Evolutionary conservation across 2,888 invertebrate species (phyloP).

Genomic region (Trisateles emortualis): DNA sequence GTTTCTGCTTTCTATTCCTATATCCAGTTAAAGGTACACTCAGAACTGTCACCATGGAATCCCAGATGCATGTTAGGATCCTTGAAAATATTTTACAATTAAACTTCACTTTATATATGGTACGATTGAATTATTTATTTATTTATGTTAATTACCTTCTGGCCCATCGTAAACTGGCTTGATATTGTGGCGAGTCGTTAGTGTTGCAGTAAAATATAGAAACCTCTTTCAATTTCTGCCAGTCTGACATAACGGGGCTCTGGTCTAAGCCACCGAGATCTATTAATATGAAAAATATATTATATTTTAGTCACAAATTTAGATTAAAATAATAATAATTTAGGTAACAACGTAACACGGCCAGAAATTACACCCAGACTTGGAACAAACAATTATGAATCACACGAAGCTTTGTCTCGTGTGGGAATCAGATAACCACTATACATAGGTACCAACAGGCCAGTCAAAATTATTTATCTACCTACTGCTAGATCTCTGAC

Average conservation of each 20-base stretch:
- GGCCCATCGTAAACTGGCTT: slow-evolving; percentile 92
- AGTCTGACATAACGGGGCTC: slow-evolving; percentile 94
- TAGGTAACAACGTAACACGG: too few relatives aligned
- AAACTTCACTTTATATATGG: background rate
- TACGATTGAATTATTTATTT: background rate
- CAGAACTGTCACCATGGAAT: slow-evolving; percentile 95
- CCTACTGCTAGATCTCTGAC: too few relatives aligned
- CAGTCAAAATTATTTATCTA: too few relatives aligned
- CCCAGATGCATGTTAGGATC: slow-evolving; percentile 96
- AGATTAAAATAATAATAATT: too few relatives aligned
- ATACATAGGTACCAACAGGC: too few relatives aligned
- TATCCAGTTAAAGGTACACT: slow-evolving; percentile 91
- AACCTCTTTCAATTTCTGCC: slow-evolving; percentile 94
- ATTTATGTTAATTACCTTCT: slow-evolving; percentile 77
- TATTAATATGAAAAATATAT: slow-evolving; percentile 48
- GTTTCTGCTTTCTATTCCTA: slow-evolving; percentile 73
- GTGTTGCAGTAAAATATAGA: slow-evolving; percentile 88
- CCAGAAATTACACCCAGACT: too few relatives aligned
- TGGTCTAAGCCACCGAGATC: slow-evolving; percentile 95
- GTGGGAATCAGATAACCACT: too few relatives aligned
- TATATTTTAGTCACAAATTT: background rate
- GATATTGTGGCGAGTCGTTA: slow-evolving; percentile 90
- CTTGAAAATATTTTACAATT: slow-evolving; percentile 60
- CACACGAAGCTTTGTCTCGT: too few relatives aligned
- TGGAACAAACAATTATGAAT: too few relatives aligned